phyloP scores from a whole-genome alignment of 37 sponge, comb jelly and placozoan species.

The Diacarnus erythraeanus region DNA sequence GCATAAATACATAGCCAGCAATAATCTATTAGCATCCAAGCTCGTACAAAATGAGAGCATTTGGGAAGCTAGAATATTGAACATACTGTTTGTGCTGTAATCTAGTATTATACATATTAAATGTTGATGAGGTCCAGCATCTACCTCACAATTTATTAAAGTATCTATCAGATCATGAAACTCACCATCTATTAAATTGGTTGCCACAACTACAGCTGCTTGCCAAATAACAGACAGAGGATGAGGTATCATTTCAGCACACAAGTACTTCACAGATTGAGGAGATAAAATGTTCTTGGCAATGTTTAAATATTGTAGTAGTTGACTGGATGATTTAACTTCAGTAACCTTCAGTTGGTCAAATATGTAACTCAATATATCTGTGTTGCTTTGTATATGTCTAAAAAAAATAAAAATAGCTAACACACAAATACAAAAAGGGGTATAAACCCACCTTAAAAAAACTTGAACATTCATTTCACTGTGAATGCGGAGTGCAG shows the following conservation, averaged over 20 bases:
- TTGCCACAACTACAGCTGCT: not conserved
- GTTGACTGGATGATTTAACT: not conserved
- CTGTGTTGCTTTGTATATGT: not conserved
- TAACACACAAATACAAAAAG: not conserved
- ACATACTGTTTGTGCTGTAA: no score
- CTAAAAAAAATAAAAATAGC: not conserved
- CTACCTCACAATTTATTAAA: no score
- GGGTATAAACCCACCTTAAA: not conserved
- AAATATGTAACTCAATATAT: not conserved
- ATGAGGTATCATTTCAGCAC: constrained; percentile 15
- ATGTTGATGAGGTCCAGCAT: no score
- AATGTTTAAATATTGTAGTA: not conserved
- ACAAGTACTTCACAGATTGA: not conserved
- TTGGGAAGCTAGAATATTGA: no score
- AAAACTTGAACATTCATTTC: not conserved
- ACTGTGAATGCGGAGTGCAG: not conserved
- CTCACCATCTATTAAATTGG: not conserved
- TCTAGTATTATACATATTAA: no score
- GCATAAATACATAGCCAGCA: no score
- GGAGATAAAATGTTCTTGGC: not conserved
- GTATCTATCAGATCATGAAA: no score
- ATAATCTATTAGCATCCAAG: no score
- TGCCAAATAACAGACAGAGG: constrained; percentile 17
- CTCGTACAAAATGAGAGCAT: no score
- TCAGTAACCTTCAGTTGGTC: not conserved